Base-by-base conservation (phyloP, 2,113 vertebrate genomes). In the Phyllostomus hastatus region DNA sequence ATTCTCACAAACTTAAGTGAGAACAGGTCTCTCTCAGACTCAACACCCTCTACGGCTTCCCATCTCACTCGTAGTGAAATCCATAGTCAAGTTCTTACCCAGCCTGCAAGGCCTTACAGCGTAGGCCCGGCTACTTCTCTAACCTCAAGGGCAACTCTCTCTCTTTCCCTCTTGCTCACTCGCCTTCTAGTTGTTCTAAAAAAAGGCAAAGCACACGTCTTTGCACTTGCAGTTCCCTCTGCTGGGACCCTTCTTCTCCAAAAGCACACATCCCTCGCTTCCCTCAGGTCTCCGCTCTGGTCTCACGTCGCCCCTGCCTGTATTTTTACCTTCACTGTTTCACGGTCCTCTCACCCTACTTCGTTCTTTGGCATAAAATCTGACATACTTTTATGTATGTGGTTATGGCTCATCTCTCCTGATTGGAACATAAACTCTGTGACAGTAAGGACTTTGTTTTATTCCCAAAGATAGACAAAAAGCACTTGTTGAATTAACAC, bases 131-230 rank as follows among this genome's bases (percentile, higher is more conserved):
- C 20, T 48, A 64, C 16, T 93, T 92, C 52, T 92, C 31, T 76
- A 50, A 82, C 41, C 46, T 92, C 94, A 96, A 96, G 28, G 80
- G 80, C 95, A 94, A 11, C 38, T 66, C 41, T 76, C 82, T 80
- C 61, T 59, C n/a, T 88, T 80, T 78, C 24, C 64, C 22, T 76
- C 69, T 48, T 73, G 73, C 66, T 93, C 90, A 61, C 46, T 46
- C 24, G 46, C 72, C 16, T 76, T 26, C 35, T 35, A 69, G 35
- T 15, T 88, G 41, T 38, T 91, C 73, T 89, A 17, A 73, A 69
- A 95, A 94, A 93, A 76, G 59, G n/a, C 11, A 46, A 95, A 66
- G 43, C 41, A 46, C 16, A 52, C 48, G 35, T 89, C 90, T 90
- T 57, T 69, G 76, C 28, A 83, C 41, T 72, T 87, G 43, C 4